These are phyloP conservation scores for Meta bourneti DNA, from an alignment of 2,888 invertebrate species.

Conservation along the genomic window DNA sequence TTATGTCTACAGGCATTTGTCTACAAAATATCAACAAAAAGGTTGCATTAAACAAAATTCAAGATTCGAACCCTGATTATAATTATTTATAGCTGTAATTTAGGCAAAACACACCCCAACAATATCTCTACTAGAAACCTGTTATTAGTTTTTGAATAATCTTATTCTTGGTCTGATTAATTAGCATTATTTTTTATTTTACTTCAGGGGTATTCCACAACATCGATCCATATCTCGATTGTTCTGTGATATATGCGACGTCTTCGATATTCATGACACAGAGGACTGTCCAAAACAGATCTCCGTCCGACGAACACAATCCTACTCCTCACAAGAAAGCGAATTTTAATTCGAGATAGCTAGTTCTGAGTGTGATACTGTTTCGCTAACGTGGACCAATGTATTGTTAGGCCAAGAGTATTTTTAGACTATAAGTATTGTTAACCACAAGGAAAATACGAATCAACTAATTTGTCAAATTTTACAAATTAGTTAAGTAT, in stretches of 20 bases:
- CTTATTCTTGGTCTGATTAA: too few relatives aligned
- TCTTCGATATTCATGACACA: slow-evolving; percentile 97
- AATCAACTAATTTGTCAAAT: too few relatives aligned
- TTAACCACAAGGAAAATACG: too few relatives aligned
- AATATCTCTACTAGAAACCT: too few relatives aligned
- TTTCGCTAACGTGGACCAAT: slow-evolving; percentile 5
- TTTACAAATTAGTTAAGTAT: too few relatives aligned
- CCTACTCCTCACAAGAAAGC: slow-evolving; percentile 72
- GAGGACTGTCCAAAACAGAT: slow-evolving; percentile 95
- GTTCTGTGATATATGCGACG: slow-evolving; percentile 98
- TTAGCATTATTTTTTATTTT: not conserved
- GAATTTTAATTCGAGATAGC: slow-evolving; percentile 42
- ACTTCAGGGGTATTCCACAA: slow-evolving; percentile 32
- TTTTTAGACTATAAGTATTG: not conserved
- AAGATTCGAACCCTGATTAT: too few relatives aligned
- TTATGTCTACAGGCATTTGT: too few relatives aligned
- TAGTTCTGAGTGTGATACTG: not conserved
- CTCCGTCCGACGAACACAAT: slow-evolving; percentile 55
- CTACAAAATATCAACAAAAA: too few relatives aligned
- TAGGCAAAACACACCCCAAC: too few relatives aligned
- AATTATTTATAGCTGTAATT: too few relatives aligned
- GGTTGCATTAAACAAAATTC: too few relatives aligned
- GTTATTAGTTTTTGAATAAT: too few relatives aligned
- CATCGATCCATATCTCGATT: slow-evolving; percentile 83
- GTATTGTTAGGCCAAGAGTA: not conserved